Base-by-base conservation (phyloP, 2,113 vertebrate species). In the Butorides virescens region DNA sequence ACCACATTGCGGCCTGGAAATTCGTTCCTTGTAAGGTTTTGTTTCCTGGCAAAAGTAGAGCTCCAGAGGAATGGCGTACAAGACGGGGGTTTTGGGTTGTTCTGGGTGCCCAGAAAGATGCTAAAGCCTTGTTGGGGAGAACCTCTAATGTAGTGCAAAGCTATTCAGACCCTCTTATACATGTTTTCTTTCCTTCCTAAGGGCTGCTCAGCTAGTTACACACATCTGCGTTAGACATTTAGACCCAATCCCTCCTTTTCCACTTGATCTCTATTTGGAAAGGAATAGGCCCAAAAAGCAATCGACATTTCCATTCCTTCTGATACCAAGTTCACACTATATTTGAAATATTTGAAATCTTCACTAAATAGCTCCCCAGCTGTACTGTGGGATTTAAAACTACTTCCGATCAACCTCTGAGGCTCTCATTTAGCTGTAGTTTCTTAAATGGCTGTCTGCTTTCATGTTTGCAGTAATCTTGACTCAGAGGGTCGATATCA, bases 21-120 rank as follows among this genome's bases (percentile, higher is more conserved):
- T 76, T 66, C 4, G 2, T 84, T 85, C 62, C 53, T 30, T 76
- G 0, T 62, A 76, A 90, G n/a, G n/a, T 88, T 96, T 79, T 71
- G 23, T 94, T 96, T 95, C 84, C 81, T 97, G 81, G 89, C 89
- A 80, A 63, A 93, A 92, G 50, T n/a, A 70, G 37, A 76, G 18
- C 55, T 67, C 70, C 19, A 50, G 42, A 89, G 61, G 50, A 86
- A 47, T 0, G 1, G 42, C 78, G 66, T 47, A 58, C 23, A 39
- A 46, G 53, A 47, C 29, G 44, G n/a, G 23, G 29, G 2, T 0
- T 70, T 50, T 63, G 63, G 46, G 39, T 85, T 81, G 49, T 95
- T 88, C 34, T 61, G 66, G 21, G 56, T 65, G 47, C 58, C 27
- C 52, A 58, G 52, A 70, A 83, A 11, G 36, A 84, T 21, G 44